These are phyloP conservation scores for Labeo rohita DNA, from an alignment of 2,113 vertebrate species.

Conservation along the genomic window DNA sequence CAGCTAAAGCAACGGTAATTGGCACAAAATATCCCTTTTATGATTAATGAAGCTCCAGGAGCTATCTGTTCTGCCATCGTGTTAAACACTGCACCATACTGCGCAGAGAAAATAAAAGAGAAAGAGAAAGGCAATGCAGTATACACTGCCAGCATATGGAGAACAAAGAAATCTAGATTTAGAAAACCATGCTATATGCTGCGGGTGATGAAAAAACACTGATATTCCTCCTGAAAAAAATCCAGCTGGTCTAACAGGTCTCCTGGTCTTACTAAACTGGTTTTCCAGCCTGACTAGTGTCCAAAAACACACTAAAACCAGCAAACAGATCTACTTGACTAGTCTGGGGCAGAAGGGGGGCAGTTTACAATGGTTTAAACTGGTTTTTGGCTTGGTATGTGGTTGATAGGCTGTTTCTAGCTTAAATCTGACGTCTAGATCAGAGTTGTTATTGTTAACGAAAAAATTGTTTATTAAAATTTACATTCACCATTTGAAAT, in stretches of 20 bases:
- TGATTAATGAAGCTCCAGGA: constrained; percentile 71
- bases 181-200: neutral
- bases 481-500: neutral
- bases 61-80: constrained; percentile 68
- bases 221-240: neutral
- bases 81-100: constrained; percentile 58
- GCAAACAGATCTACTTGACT: neutral
- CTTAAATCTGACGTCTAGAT: neutral
- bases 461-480: neutral
- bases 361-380: neutral
- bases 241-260: neutral
- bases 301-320: neutral
- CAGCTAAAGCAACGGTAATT: constrained; percentile 71
- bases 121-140: neutral
- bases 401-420: neutral
- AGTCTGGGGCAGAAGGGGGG: neutral
- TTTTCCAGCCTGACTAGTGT: neutral
- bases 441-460: neutral
- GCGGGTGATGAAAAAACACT: neutral
- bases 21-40: constrained; percentile 70
- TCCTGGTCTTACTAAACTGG: neutral
- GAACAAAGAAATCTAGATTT: neutral
- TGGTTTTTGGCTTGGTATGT: neutral
- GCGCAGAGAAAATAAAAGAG: constrained; percentile 2
- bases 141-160: neutral